These are phyloP conservation scores for Antheraea yamamai DNA, from an alignment of 2,888 invertebrate species.

Conservation along the genomic window DNA sequence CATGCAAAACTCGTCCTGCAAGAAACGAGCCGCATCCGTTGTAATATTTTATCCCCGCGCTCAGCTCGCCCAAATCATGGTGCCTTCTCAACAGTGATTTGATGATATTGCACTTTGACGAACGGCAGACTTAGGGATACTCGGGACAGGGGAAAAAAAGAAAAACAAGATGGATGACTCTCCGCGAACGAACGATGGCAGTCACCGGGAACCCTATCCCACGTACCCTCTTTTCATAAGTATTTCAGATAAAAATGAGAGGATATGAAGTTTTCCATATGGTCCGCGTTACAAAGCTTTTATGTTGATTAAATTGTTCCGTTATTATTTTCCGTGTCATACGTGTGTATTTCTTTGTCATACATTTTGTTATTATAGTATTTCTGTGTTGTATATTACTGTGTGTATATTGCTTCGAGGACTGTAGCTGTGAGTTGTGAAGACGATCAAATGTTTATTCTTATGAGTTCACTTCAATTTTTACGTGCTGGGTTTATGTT, in stretches of 20 bases:
- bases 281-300: constrained; percentile 42
- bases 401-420: not conserved
- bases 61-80: constrained; percentile 68
- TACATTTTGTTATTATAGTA: not conserved
- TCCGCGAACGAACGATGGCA: constrained; percentile 19
- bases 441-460: not conserved
- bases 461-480: not conserved
- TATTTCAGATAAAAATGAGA: constrained; percentile 32
- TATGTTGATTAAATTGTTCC: constrained; percentile 54
- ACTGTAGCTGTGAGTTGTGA: not conserved
- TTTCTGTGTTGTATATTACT: not conserved
- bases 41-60: constrained; percentile 76
- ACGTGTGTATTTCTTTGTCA: constrained; percentile 11
- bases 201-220: constrained; percentile 17
- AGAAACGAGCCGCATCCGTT: constrained; percentile 64
- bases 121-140: constrained; percentile 52
- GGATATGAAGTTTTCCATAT: constrained; percentile 24
- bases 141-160: constrained; percentile 48
- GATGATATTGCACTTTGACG: constrained; percentile 81
- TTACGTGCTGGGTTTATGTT: not conserved
- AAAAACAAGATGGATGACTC: constrained; percentile 70
- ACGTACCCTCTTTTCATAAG: constrained; percentile 24
- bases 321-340: constrained; percentile 28
- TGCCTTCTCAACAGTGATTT: constrained; percentile 80
- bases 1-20: constrained; percentile 20